Percentiles rank a stretch among this genome's conserved stretches.
Conservation (phyloP, 1,140 invertebrate genomes). For the Heliconius hewitsoni region DNA sequence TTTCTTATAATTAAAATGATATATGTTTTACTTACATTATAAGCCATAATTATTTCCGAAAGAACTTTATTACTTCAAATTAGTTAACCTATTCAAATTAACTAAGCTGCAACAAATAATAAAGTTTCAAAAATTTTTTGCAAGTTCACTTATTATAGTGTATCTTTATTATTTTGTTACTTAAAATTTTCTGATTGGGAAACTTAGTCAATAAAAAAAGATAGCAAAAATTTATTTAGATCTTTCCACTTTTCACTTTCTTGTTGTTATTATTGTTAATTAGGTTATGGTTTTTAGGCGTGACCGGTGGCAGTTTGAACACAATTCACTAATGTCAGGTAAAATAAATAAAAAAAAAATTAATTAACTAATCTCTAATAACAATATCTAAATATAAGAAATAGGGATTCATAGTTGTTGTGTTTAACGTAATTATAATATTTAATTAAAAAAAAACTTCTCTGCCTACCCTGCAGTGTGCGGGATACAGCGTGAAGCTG, state of each 20-base stretch:
- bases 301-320: neutral
- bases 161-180: neutral
- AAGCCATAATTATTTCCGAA: slow-evolving; percentile 25
- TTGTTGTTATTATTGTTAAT: neutral
- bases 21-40: slow-evolving; percentile 34
- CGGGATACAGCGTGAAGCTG: too few relatives aligned
- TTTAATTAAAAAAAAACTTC: too few relatives aligned
- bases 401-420: neutral
- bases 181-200: neutral
- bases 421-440: too few relatives aligned
- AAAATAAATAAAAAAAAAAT: neutral
- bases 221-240: neutral
- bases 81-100: neutral
- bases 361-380: too few relatives aligned
- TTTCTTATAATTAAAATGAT: neutral
- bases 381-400: neutral
- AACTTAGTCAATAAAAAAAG: neutral
- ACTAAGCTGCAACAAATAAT: neutral
- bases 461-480: too few relatives aligned
- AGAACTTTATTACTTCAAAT: neutral
- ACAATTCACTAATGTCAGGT: neutral
- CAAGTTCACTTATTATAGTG: neutral
- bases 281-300: neutral
- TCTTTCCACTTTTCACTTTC: neutral
- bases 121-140: neutral